Base-by-base conservation (phyloP, 2,797 vertebrate species). In the Hypotaenidia philippensis region DNA sequence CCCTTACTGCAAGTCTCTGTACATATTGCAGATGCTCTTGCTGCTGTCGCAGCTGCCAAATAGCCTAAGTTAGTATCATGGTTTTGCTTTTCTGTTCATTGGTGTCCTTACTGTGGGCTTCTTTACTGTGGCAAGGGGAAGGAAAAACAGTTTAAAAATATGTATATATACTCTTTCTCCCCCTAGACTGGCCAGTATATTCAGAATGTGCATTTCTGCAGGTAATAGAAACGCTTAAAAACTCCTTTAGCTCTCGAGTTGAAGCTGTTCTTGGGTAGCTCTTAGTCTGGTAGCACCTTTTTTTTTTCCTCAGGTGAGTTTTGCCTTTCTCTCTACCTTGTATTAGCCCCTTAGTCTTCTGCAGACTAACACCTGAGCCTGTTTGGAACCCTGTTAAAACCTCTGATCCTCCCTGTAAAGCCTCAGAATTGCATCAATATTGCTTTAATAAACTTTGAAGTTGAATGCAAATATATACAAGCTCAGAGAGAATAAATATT, bases 401-500 rank as follows among this genome's bases (percentile, higher is more conserved):
- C 52, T 26, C 70, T 4, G 20, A 12, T 60, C 55, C 29, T 52
- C 18, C 60, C 79, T 81, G 17, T 65, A 27, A 66, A 76, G 66
- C 40, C 72, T 86, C n/a, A 72, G n/a, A 69, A 59, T 87, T 59
- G 14, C 40, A 68, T 45, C 75, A 41, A 2, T 32, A 32, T 64
- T 84, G 29, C 68, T 83, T 79, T 77, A 70, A 77, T 63, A 55
- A 88, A 66, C 75, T 94, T 89, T 44, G 32, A 63, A 66, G 44
- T 70, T 81, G 70, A 78, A 84, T 79, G 52, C 74, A 83, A 76
- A 92, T 70, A 49, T 12, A 82, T 52, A 77, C 56, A 84, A 86
- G 34, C 45, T 89, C 47, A 38, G 76, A 57, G 32, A 95, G 64
- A 81, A 94, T 88, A 88, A 91, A 63, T 84, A 34, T 44, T 81